These are phyloP conservation scores for Himalopsyche japonica DNA, from an alignment of 2,888 invertebrate genomes.

Conservation along the genomic window DNA sequence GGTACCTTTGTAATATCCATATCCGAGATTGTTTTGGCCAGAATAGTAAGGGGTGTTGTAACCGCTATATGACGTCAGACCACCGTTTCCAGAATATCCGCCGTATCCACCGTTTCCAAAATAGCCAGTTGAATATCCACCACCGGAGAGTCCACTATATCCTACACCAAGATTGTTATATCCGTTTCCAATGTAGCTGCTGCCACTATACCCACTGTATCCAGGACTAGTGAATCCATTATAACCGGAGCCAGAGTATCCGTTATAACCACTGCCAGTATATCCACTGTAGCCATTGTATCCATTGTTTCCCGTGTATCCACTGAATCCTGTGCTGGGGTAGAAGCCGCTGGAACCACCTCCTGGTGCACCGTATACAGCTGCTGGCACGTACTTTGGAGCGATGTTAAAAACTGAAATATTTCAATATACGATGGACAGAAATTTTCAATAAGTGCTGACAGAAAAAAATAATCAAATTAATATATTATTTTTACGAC, in stretches of 20 bases:
- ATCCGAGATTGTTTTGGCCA: constrained; percentile 62
- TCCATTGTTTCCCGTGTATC: not conserved
- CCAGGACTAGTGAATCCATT: constrained; percentile 45
- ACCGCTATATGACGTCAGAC: constrained; percentile 61
- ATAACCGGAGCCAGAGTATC: constrained; percentile 8
- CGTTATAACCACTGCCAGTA: not conserved
- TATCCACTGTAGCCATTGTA: constrained; percentile 6
- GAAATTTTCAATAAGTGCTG: too few relatives aligned
- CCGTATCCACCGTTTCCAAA: constrained; percentile 58
- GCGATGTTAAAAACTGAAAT: constrained; percentile 51
- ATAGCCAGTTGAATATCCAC: constrained; percentile 31
- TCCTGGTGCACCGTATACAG: constrained; percentile 42
- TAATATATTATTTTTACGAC: too few relatives aligned
- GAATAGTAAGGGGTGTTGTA: constrained; percentile 61
- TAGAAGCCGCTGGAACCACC: constrained; percentile 23
- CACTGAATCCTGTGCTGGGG: constrained; percentile 15
- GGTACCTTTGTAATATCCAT: constrained; percentile 58
- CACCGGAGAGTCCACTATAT: constrained; percentile 17
- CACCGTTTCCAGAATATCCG: constrained; percentile 65
- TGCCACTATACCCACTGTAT: constrained; percentile 40
- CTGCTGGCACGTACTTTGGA: constrained; percentile 46
- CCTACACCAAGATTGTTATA: constrained; percentile 24
- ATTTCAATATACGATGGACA: not conserved
- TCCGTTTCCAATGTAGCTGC: constrained; percentile 31
- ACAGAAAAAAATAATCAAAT: too few relatives aligned